Evolutionary conservation across 2,888 invertebrate species (phyloP).

Genomic region (Stenolophus ochropezus): DNA sequence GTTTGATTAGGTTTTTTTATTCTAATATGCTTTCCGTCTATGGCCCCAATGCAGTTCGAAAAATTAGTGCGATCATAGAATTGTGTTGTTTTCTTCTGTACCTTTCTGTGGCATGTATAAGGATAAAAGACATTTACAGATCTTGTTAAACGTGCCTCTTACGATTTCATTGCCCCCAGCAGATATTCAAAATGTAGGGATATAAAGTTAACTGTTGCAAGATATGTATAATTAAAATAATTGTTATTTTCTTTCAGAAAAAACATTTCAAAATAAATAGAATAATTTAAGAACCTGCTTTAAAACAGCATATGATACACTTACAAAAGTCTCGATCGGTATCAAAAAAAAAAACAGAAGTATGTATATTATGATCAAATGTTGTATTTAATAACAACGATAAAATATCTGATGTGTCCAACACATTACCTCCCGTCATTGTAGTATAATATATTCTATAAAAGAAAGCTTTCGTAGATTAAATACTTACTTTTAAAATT

Average conservation of each 20-base stretch:
- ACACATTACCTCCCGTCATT: no score
- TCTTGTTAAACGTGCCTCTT: not conserved
- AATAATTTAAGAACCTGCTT: not conserved
- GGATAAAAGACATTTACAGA: not conserved
- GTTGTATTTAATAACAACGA: not conserved
- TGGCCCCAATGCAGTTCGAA: constrained; percentile 63
- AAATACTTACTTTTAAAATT: no score
- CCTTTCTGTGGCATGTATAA: not conserved
- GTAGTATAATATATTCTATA: no score
- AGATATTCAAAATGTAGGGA: not conserved
- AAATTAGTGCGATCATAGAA: constrained; percentile 63
- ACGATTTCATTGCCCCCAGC: not conserved
- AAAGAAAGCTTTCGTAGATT: no score
- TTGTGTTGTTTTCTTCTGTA: not conserved
- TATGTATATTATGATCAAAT: not conserved
- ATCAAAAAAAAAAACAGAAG: not conserved
- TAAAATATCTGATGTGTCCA: no score
- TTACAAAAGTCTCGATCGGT: not conserved
- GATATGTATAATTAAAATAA: not conserved
- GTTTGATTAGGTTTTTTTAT: constrained; percentile 49
- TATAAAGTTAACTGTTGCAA: not conserved
- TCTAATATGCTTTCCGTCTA: constrained; percentile 63
- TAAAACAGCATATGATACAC: not conserved
- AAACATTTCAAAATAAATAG: not conserved
- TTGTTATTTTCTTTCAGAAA: not conserved